These are phyloP conservation scores for Enchytraeus crypticus DNA, from an alignment of 2,888 invertebrate genomes.

Conservation along the genomic window DNA sequence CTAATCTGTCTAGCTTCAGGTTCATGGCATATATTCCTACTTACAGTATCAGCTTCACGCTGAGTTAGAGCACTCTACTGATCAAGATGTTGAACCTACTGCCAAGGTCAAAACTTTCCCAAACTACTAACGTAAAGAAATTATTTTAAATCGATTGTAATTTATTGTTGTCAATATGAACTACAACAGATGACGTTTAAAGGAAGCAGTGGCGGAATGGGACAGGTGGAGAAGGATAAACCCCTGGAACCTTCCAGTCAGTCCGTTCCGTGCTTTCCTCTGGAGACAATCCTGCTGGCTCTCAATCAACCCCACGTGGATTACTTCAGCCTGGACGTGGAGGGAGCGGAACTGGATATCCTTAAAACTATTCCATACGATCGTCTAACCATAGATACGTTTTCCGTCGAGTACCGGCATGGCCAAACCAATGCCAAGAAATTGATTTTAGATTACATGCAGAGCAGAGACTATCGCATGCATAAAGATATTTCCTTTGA, in stretches of 20 bases:
- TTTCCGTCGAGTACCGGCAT: too few species aligned
- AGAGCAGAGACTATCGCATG: conserved; percentile 7
- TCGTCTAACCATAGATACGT: conserved; percentile 50
- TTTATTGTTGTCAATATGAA: too few species aligned
- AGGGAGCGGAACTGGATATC: conserved; percentile 53
- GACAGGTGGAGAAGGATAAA: too few species aligned
- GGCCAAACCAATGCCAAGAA: conserved; percentile 26
- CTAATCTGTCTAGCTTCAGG: not conserved
- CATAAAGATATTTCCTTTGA: not conserved
- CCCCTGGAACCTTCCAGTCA: too few species aligned
- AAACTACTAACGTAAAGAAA: too few species aligned
- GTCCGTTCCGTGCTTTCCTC: conserved; percentile 72
- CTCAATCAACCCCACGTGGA: conserved; percentile 63
- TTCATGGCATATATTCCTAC: not conserved
- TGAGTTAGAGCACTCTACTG: too few species aligned
- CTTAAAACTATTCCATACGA: conserved; percentile 57
- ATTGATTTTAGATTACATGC: conserved; percentile 3
- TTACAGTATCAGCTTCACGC: too few species aligned
- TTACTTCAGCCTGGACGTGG: conserved; percentile 62
- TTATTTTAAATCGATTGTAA: too few species aligned
- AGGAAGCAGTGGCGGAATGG: too few species aligned
- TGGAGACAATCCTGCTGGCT: conserved; percentile 71
- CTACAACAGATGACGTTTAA: too few species aligned
- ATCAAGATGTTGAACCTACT: too few species aligned
- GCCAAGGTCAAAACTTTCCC: too few species aligned